These are phyloP conservation scores for Prolemur simus DNA, from an alignment of 2,113 vertebrate genomes.

Conservation along the genomic window DNA sequence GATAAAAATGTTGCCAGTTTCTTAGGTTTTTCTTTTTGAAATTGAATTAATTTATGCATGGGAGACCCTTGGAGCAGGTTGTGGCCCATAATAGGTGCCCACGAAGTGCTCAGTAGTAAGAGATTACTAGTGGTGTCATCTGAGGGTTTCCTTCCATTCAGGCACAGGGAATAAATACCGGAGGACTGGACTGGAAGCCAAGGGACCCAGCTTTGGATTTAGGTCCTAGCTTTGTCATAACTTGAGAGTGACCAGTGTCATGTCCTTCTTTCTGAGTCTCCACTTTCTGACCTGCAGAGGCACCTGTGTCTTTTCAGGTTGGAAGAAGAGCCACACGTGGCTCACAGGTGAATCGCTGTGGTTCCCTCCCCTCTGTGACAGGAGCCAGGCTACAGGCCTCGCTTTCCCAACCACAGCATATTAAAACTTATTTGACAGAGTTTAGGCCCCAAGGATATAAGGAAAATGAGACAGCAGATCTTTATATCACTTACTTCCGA, in stretches of 20 bases:
- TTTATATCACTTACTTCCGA: neutral
- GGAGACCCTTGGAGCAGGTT: neutral
- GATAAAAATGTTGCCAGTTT: neutral
- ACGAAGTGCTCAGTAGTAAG: neutral
- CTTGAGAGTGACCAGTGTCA: neutral
- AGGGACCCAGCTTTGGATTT: neutral
- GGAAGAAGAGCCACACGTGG: rapidly evolving
- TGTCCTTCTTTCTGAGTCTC: neutral
- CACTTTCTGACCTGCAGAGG: neutral
- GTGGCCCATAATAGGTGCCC: neutral
- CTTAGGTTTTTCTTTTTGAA: neutral
- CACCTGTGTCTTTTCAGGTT: neutral
- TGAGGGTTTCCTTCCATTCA: neutral
- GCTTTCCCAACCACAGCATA: neutral
- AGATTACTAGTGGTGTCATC: neutral
- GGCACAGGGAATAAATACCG: neutral
- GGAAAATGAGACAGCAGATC: neutral
- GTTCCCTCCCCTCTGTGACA: rapidly evolving
- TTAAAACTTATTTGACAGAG: neutral
- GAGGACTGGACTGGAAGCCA: neutral
- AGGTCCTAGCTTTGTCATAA: neutral
- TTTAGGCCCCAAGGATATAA: neutral
- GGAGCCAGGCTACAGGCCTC: neutral
- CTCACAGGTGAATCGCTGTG: rapidly evolving
- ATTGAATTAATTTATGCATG: neutral